Evolutionary conservation across 2,113 vertebrate species (phyloP), one percentile per base, ranked within the genome.

Genomic region (Mustela nigripes): DNA sequence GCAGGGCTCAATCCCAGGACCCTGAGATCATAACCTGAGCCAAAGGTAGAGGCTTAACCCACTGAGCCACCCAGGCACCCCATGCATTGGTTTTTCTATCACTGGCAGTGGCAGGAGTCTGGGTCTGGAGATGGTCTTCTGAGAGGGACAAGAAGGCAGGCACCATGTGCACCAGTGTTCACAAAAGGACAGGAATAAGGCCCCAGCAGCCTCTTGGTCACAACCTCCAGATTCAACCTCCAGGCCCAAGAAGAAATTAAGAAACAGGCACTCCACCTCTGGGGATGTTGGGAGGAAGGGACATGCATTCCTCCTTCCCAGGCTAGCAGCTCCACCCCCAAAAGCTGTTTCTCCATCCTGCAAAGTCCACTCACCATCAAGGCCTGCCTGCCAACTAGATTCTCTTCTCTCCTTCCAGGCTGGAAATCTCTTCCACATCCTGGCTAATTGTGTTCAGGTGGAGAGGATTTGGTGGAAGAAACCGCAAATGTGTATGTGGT

Each of bases 361-460:
- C 62, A 36, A 5, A 26, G 28, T 14, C 42, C 65, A n/a, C 39
- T 78, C 31, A 0, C 48, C 80, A 39, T 24, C 0, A 0, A 26
- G 11, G 36, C 36, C 58, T 1, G 36, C 45, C 86, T 1, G 3
- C 60, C 97, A 50, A 3, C 63, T 45, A 39, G 58, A 15, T 73
- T 86, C 85, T 80, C 42, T 87, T 62, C 76, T 56, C 74, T 74
- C 11, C 31, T 93, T 91, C 81, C 94, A 88, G 81, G 48, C 74
- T 96, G 69, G 63, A 94, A 93, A 90, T 88, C 60, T 33, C 63
- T 93, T 83, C 96, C 87, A 92, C 11, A 81, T 87, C 90, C 94
- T 21, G 65, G 90, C 63, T 97, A 93, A 96, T 65, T 97, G 53
- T 63, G 94, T 95, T 88, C 83, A 92, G 96, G 96, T 85, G 73